Evolutionary conservation across 2,888 invertebrate genomes (phyloP).

Genomic region (Temnothorax unifasciatus): DNA sequence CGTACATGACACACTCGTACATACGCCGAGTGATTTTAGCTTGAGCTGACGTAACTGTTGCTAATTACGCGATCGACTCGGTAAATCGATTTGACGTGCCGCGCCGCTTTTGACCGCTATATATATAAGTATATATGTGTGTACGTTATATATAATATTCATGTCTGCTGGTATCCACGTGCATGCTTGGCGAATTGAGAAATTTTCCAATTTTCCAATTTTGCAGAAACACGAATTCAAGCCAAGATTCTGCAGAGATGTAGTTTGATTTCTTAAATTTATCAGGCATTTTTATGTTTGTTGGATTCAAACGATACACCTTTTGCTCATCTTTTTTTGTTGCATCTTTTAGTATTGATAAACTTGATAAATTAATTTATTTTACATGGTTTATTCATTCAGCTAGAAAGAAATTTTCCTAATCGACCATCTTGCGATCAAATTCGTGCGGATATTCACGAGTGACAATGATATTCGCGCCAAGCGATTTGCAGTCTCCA

Average conservation of each 20-base stretch:
- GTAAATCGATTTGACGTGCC: slow-evolving; percentile 70
- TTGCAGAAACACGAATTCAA: neutral
- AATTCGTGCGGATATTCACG: too few species aligned
- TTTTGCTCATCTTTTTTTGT: neutral
- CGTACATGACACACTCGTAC: slow-evolving; percentile 15
- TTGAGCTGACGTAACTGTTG: slow-evolving; percentile 78
- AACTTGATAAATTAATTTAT: neutral
- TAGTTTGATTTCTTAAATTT: neutral
- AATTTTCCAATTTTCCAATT: neutral
- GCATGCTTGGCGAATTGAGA: slow-evolving; percentile 36
- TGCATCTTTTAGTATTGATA: neutral
- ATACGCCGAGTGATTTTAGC: slow-evolving; percentile 46
- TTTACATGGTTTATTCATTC: neutral
- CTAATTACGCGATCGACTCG: slow-evolving; percentile 76
- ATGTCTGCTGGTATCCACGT: slow-evolving; percentile 37
- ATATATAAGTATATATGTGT: neutral
- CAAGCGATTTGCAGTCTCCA: too few species aligned
- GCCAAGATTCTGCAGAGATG: neutral
- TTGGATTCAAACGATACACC: neutral
- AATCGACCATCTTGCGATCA: too few species aligned
- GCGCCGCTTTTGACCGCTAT: slow-evolving; percentile 57
- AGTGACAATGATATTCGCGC: too few species aligned
- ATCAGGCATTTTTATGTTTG: neutral
- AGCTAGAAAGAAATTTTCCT: neutral
- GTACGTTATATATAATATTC: slow-evolving; percentile 12